Percentiles rank a stretch among this genome's conserved stretches.
Evolutionary conservation across 2,797 vertebrate genomes (phyloP).

Genomic region (Sebastes taczanowskii): DNA sequence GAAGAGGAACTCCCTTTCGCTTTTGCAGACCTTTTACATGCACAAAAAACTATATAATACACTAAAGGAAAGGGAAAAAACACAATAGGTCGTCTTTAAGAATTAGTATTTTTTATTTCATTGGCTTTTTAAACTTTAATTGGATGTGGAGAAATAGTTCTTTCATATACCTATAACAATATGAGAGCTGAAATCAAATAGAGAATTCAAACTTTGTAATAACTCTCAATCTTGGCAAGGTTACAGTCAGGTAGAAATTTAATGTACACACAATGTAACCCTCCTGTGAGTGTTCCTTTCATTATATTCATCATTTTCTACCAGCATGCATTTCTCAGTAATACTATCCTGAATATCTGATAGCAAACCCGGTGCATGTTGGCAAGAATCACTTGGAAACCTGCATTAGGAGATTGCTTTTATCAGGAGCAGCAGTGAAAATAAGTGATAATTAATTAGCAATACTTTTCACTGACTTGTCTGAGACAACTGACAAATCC

Average conservation of each 20-base stretch:
- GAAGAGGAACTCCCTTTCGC: too few species aligned
- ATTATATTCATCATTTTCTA: neutral
- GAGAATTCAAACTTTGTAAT: neutral
- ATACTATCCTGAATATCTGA: conserved; percentile 14
- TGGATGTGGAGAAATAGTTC: too few species aligned
- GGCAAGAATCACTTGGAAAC: conserved; percentile 4
- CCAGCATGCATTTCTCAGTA: neutral
- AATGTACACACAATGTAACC: neutral
- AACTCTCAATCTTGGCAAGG: conserved; percentile 1
- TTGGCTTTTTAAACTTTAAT: neutral
- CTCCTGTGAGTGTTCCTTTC: neutral
- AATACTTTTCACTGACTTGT: conserved; percentile 27
- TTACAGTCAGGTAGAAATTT: neutral
- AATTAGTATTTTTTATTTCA: neutral
- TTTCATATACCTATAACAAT: neutral
- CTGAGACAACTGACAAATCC: conserved; percentile 44
- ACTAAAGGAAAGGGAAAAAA: too few species aligned
- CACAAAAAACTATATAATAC: neutral
- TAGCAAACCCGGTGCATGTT: conserved; percentile 4
- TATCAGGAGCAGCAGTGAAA: conserved; percentile 20
- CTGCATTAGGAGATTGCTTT: conserved; percentile 9
- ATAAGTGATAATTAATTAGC: conserved; percentile 45
- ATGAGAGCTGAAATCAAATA: conserved; percentile 1
- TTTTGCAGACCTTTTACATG: neutral
- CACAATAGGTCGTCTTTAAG: neutral